phyloP scores from a whole-genome alignment of 2,113 vertebrate species.

The Setophaga kirtlandii region DNA sequence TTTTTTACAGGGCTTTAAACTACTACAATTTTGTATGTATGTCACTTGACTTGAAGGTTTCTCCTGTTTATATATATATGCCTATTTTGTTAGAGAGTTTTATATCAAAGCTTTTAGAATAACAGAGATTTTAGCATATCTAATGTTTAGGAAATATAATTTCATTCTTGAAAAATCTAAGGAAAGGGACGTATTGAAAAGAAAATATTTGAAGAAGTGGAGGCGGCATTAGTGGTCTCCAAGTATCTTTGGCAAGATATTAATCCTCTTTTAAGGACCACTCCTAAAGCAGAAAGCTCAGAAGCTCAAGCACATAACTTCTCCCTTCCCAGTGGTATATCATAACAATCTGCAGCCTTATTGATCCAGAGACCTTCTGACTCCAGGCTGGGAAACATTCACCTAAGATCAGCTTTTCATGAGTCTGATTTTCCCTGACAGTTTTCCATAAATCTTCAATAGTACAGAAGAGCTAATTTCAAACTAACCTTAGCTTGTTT shows the following conservation, averaged over 20 bases:
- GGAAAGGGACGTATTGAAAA: not conserved
- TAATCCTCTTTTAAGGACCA: not conserved
- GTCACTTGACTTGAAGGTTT: not conserved
- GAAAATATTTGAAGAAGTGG: not conserved
- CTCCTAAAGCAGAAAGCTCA: not conserved
- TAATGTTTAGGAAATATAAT: conserved; percentile 4
- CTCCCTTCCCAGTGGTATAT: not conserved
- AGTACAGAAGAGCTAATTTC: not conserved
- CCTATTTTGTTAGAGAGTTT: not conserved
- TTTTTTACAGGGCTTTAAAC: not conserved
- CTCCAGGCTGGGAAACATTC: not conserved
- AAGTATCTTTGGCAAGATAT: not conserved
- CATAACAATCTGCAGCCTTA: not conserved
- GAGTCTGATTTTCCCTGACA: not conserved
- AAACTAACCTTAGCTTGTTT: not conserved
- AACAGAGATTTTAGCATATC: not conserved
- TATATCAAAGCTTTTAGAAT: not conserved
- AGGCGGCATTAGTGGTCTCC: not conserved
- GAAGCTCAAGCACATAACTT: not conserved
- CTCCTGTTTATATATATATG: not conserved
- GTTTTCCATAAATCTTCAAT: not conserved
- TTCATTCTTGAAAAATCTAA: not conserved
- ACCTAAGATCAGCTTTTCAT: not conserved
- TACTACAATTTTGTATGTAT: not conserved
- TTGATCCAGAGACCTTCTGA: not conserved